Evolutionary conservation across 2,888 invertebrate species (phyloP), one percentile per base, ranked within the genome.

Genomic region (Dorcus parallelipipedus): DNA sequence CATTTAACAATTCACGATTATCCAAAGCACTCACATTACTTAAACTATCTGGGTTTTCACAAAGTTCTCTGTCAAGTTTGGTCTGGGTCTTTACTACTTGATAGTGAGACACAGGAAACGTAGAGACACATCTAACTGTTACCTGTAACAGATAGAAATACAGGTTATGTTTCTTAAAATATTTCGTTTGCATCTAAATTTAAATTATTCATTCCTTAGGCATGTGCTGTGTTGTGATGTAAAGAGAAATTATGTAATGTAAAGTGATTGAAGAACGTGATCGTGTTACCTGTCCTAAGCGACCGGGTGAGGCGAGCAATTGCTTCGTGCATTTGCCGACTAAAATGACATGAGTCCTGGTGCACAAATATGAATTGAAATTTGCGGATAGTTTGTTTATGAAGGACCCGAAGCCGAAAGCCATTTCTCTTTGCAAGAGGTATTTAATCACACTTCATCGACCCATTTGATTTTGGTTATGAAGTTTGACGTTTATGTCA

Each of bases 391-490:
- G 26, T 48, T 49, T 59, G 52, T 56, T 59, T 45, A 49, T 45
- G 38, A 59, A 56, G 3, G 52, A 56, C 45, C 59, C 52, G 33
- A 59, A 51, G 45, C 54, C 50, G 20, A 59, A 45, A 52, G 59
- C 59, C 59, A 59, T 59, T 55, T 52, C 52, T 45, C 10, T 45
- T 45, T 40, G 33, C 23, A 38, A 49, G 33, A n/a, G 14, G 42
- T 40, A 26, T 45, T 52, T 54, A 43, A 58, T 43, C 53, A 47
- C 58, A 54, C 52, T 49, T 42, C 47, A 49, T 45, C 54, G 53
- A 58, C 53, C 58, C 54, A 58, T 58, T 58, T 54, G 45, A 49
- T 54, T 54, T 54, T 54, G 58, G 58, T 58, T 58, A 58, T 53
- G 26, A 40, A 42, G 38, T 53, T 52, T 49, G 58, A 54, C 53